These are phyloP conservation scores for Bubo bubo DNA, from an alignment of 2,113 vertebrate species.

Conservation along the genomic window DNA sequence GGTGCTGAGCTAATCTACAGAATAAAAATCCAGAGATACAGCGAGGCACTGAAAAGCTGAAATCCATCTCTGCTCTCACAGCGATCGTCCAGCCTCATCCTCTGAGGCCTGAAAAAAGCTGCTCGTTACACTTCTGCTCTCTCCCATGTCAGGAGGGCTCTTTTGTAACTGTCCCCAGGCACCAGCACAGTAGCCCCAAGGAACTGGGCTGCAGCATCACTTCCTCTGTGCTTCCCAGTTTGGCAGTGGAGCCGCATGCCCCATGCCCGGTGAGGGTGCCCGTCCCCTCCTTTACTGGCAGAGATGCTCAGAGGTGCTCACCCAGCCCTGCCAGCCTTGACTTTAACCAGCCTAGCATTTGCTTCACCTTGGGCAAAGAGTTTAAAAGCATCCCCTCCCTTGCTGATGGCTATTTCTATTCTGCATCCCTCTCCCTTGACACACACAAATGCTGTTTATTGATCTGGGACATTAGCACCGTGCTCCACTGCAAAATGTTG, in stretches of 20 bases:
- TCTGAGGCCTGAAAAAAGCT: background rate
- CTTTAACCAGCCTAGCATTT: background rate
- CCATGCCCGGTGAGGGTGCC: accelerated
- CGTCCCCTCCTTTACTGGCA: background rate
- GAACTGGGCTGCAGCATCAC: background rate
- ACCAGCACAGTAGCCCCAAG: accelerated
- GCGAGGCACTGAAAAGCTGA: background rate
- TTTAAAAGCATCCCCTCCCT: background rate
- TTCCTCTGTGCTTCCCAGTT: background rate
- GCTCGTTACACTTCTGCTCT: background rate
- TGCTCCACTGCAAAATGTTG: background rate
- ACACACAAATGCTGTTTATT: background rate
- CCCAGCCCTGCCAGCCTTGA: background rate
- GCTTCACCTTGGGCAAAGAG: background rate
- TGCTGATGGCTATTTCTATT: accelerated
- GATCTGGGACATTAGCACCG: background rate
- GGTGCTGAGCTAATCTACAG: background rate
- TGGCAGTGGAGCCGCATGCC: background rate
- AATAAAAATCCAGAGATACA: background rate
- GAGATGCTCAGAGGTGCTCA: background rate
- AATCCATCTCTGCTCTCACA: background rate
- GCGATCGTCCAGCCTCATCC: background rate
- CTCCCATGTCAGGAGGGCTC: background rate
- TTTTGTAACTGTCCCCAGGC: background rate
- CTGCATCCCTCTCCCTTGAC: background rate